Evolutionary conservation across 2,797 vertebrate species (phyloP).

Genomic region (Eulemur coronatus): DNA sequence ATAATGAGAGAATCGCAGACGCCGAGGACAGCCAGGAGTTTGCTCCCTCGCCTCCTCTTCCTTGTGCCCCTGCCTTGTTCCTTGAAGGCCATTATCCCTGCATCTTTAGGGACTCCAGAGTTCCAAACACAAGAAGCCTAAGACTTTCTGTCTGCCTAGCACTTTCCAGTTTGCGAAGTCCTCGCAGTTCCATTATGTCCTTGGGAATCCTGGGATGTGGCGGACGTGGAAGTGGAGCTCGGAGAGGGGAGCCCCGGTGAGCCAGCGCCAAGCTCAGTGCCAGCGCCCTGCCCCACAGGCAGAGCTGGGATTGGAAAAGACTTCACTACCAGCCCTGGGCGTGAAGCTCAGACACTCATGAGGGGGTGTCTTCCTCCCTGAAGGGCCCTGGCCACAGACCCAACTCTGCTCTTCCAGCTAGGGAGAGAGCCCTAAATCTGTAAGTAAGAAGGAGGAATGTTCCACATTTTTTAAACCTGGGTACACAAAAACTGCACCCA

Average conservation of each 20-base stretch:
- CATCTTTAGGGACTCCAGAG: background rate
- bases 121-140: background rate
- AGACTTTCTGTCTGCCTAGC: background rate
- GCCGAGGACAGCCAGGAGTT: background rate
- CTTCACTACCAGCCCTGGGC: background rate
- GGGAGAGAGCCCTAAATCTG: background rate
- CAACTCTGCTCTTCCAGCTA: background rate
- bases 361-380: background rate
- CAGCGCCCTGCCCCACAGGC: background rate
- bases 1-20: background rate
- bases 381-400: background rate
- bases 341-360: background rate
- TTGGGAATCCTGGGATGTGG: background rate
- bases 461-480: background rate
- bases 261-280: background rate
- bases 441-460: background rate
- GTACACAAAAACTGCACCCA: background rate
- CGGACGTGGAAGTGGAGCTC: background rate
- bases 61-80: background rate
- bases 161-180: background rate
- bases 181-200: background rate
- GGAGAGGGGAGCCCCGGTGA: background rate
- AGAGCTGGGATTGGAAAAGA: background rate
- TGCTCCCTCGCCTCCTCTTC: background rate
- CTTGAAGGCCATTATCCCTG: background rate